Evolutionary conservation across 2,113 vertebrate genomes (phyloP), one percentile per base, ranked within the genome.

Genomic region (Passer montanus): DNA sequence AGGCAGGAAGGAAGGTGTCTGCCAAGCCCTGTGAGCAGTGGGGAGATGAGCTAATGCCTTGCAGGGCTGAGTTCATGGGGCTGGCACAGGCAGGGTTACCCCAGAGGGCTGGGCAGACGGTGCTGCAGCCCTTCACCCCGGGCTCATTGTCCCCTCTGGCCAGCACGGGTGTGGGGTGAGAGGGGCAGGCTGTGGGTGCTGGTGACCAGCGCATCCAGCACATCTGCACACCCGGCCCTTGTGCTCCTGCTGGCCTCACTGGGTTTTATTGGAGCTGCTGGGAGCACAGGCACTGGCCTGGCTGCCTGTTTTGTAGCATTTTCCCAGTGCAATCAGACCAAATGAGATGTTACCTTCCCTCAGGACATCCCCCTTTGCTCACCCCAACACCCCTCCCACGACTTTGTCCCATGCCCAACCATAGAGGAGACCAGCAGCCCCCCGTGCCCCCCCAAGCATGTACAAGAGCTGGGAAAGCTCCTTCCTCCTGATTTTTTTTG

Each of bases 101-200:
- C 6, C 0, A 14, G 31, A 24, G 17, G 26, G 37, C 4, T 78
- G 1, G 2, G 28, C 15, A 66, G 46, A 39, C 0, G 49, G 33
- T 59, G 31, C 84, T 70, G 50, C 62, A 27, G 30, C 3, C 1
- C 27, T 43, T 74, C 39, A n/a, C 31, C 20, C 63, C 0, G 0
- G 73, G 41, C 39, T 44, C 3, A 3, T n/a, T 60, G 3, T 87
- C 13, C 28, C 41, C 35, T 89, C 67, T 10, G 6, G 31, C 6
- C 30, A 64, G 53, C 0, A 2, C 53, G 37, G 46, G 15, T 75
- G 59, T 21, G 49, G 46, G 55, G 43, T 59, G 1, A 66, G 50
- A 55, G 63, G 83, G 52, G 31, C 1, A 2, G 18, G 56, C 26
- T 84, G 69, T 43, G 80, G 55, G 35, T 92, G 64, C 60, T 75